Evolutionary conservation across 1,140 invertebrate genomes (phyloP).

Genomic region (Drosophila bipectinata): DNA sequence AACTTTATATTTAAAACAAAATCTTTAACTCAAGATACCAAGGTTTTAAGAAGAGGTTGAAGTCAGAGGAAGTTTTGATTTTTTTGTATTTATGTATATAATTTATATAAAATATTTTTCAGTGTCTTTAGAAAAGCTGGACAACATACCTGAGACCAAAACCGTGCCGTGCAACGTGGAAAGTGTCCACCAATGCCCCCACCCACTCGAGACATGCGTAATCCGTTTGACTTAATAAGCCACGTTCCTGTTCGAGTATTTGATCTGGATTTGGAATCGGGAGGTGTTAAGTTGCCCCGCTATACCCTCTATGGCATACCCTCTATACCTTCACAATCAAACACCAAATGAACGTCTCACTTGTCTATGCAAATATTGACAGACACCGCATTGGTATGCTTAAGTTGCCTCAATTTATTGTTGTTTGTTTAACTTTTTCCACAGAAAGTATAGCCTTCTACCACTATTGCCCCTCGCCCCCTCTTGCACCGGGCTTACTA

Average conservation of each 20-base stretch:
- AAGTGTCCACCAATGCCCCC: not conserved
- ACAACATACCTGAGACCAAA: not conserved
- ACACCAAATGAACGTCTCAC: conserved; percentile 5
- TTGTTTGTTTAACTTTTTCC: conserved; percentile 55
- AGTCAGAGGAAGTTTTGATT: too few relatives aligned
- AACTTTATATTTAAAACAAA: not conserved
- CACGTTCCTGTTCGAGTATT: conserved; percentile 58
- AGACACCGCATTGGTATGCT: conserved; percentile 56
- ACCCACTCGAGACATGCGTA: conserved; percentile 43
- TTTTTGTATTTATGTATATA: too few relatives aligned
- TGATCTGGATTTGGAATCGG: conserved; percentile 38
- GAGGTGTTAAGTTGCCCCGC: conserved; percentile 28
- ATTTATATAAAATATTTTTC: too few relatives aligned
- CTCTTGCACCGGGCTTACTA: conserved; percentile 13
- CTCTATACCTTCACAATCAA: not conserved
- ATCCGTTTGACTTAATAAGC: conserved; percentile 76
- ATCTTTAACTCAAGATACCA: too few relatives aligned
- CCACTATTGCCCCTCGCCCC: not conserved
- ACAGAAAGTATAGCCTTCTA: not conserved
- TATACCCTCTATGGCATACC: too few relatives aligned
- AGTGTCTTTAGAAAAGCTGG: too few relatives aligned
- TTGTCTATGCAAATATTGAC: conserved; percentile 70
- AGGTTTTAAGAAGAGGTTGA: too few relatives aligned
- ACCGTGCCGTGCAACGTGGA: conserved; percentile 16
- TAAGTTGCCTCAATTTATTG: conserved; percentile 71